Conservation (phyloP, 2,113 vertebrate species). For the Sciurus niger region DNA sequence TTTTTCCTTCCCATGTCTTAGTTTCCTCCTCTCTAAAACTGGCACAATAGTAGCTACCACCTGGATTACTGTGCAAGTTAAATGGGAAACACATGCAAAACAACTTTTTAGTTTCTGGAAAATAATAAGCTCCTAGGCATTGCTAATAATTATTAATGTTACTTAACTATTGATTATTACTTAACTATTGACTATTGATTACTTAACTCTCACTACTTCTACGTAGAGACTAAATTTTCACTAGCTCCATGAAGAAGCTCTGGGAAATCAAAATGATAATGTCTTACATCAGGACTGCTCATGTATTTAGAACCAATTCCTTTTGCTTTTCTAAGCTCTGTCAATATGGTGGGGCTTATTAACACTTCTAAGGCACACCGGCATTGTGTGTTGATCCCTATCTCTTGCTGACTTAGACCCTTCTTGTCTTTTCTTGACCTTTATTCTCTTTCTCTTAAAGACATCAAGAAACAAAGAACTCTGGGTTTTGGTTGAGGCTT, state of each 20-base stretch:
- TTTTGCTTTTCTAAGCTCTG: background rate
- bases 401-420: background rate
- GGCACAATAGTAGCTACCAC: background rate
- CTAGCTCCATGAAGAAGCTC: background rate
- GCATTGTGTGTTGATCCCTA: background rate
- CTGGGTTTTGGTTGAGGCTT: slow-evolving; percentile 15
- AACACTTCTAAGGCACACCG: background rate
- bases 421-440: slow-evolving; percentile 18
- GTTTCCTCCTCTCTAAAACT: background rate
- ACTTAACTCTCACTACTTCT: background rate
- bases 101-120: background rate
- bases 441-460: slow-evolving; percentile 66
- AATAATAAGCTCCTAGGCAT: background rate
- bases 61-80: background rate
- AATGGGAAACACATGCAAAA: slow-evolving; percentile 26
- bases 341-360: background rate
- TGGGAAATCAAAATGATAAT: slow-evolving; percentile 23
- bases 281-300: background rate
- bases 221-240: slow-evolving; percentile 28
- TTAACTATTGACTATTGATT: slow-evolving; percentile 1
- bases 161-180: background rate
- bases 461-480: background rate
- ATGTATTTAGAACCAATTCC: background rate
- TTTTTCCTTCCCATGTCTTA: background rate
- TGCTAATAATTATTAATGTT: background rate